Percentiles rank a stretch among this genome's conserved stretches.
These are phyloP conservation scores for Ramphastos sulfuratus DNA, from an alignment of 2,113 vertebrate genomes.

Conservation along the genomic window DNA sequence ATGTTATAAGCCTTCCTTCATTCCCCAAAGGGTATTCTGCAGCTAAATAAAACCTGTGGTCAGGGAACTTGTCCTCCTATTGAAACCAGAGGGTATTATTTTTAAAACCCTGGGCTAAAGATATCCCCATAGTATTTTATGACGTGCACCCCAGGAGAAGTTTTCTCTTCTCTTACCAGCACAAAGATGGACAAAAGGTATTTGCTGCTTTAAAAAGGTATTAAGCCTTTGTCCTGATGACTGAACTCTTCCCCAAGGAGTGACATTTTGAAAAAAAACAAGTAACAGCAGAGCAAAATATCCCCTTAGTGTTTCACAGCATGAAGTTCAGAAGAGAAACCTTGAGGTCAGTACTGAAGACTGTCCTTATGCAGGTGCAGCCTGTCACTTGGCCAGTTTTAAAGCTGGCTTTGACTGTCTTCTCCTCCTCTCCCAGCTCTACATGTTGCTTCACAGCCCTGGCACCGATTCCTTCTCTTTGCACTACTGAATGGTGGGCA, in stretches of 20 bases:
- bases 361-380: not conserved
- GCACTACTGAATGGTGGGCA: conserved; percentile 78
- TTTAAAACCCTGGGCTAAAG: conserved; percentile 27
- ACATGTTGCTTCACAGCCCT: conserved; percentile 84
- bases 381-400: not conserved
- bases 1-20: not conserved
- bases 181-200: not conserved
- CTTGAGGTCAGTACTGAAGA: not conserved
- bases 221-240: conserved; percentile 9
- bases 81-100: conserved; percentile 39
- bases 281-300: conserved; percentile 1
- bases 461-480: conserved; percentile 87
- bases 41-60: conserved; percentile 45
- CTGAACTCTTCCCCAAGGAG: not conserved
- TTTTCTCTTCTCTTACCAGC: conserved; percentile 8
- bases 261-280: not conserved
- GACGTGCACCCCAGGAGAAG: not conserved
- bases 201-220: conserved; percentile 5
- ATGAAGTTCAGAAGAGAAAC: not conserved
- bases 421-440: conserved; percentile 73
- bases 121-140: conserved; percentile 5
- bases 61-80: conserved; percentile 39
- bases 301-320: not conserved
- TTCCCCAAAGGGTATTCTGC: conserved; percentile 25
- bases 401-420: not conserved